These are phyloP conservation scores for Hyperopisus bebe DNA, from an alignment of 2,113 vertebrate species.

Conservation along the genomic window DNA sequence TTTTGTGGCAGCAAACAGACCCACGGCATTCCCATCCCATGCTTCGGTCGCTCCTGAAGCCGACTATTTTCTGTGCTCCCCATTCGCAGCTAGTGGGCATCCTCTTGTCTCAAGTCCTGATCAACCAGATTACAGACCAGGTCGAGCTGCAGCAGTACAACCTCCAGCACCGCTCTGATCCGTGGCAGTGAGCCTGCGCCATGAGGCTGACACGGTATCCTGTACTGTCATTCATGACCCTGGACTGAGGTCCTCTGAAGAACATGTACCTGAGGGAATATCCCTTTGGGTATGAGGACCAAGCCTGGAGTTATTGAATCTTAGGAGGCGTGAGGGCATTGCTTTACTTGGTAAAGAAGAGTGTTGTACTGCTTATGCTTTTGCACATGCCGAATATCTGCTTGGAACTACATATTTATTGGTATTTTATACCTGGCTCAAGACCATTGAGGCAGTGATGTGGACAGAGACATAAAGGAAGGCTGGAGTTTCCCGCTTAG, in stretches of 20 bases:
- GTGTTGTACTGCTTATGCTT: background rate
- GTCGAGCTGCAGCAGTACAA: conserved; percentile 81
- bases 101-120: conserved; percentile 80
- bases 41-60: background rate
- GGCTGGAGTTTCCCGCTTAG: background rate
- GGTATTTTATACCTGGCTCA: background rate
- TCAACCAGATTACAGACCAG: conserved; percentile 87
- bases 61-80: conserved; percentile 1
- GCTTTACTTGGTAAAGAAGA: background rate
- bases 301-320: background rate
- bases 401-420: background rate
- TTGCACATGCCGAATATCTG: background rate
- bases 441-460: background rate
- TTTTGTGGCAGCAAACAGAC: background rate
- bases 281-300: background rate
- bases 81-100: conserved; percentile 79
- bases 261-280: background rate
- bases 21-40: background rate
- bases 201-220: background rate
- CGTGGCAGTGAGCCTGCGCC: conserved; percentile 58
- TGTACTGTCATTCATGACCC: background rate
- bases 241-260: background rate
- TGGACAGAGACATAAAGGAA: background rate
- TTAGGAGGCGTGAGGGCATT: background rate
- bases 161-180: conserved; percentile 70